phyloP scores from a whole-genome alignment of 2,888 invertebrate species.

The Chymomyza procnemis region DNA sequence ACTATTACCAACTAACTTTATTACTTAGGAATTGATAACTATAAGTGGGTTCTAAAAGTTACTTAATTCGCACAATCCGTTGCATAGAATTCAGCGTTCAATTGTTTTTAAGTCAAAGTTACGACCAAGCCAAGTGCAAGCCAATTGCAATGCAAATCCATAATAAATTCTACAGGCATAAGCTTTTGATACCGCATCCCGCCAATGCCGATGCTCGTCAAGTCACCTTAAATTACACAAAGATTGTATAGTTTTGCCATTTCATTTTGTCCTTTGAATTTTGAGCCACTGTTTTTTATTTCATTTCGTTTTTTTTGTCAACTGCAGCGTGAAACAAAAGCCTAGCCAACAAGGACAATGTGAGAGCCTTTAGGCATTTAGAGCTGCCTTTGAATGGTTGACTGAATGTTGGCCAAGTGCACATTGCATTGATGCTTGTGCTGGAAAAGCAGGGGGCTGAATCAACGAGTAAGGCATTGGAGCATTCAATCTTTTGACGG shows the following conservation, averaged over 20 bases:
- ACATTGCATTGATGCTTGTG: background rate
- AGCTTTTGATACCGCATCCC: background rate
- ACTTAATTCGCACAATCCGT: too few relatives aligned
- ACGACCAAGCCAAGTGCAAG: background rate
- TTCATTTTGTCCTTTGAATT: background rate
- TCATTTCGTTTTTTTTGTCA: background rate
- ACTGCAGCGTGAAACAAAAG: slow-evolving; percentile 40
- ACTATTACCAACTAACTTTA: too few relatives aligned
- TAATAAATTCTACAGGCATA: background rate
- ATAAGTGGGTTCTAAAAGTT: too few relatives aligned
- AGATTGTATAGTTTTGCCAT: background rate
- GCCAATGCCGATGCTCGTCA: background rate
- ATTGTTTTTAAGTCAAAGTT: background rate
- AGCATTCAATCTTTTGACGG: slow-evolving; percentile 4
- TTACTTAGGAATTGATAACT: too few relatives aligned
- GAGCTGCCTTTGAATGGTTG: slow-evolving; percentile 32
- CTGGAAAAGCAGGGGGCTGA: slow-evolving; percentile 14
- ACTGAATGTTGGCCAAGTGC: slow-evolving; percentile 16
- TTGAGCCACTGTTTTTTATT: background rate
- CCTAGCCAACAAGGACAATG: slow-evolving; percentile 50
- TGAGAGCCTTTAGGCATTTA: slow-evolving; percentile 34
- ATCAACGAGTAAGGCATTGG: background rate
- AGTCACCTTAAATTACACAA: background rate
- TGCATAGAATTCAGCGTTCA: too few relatives aligned
- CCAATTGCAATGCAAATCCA: background rate